These are phyloP conservation scores for Bradypodion pumilum DNA, from an alignment of 2,797 vertebrate species.

Conservation along the genomic window DNA sequence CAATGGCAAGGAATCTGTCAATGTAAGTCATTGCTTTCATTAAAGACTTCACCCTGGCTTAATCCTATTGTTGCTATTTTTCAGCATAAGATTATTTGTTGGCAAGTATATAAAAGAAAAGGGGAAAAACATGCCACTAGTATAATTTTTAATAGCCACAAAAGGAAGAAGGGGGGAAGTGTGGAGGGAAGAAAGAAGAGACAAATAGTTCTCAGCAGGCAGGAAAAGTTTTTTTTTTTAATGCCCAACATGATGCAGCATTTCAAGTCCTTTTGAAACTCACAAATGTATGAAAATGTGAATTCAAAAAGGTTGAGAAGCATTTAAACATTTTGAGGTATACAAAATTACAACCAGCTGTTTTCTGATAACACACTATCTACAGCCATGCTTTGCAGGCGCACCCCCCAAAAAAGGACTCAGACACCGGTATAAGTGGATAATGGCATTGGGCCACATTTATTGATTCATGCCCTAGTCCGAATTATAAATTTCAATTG, in stretches of 20 bases:
- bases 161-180: neutral
- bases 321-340: neutral
- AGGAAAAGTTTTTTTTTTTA: too few relatives aligned
- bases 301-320: neutral
- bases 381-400: neutral
- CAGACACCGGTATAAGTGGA: too few relatives aligned
- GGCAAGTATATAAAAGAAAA: neutral
- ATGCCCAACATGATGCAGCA: neutral
- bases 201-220: neutral
- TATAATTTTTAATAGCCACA: neutral
- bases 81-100: neutral
- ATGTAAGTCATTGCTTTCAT: slow-evolving; percentile 81
- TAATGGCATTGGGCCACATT: too few relatives aligned
- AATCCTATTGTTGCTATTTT: neutral
- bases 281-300: neutral
- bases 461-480: too few relatives aligned
- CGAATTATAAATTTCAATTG: too few relatives aligned
- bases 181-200: neutral
- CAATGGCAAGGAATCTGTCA: slow-evolving; percentile 92
- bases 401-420: too few relatives aligned
- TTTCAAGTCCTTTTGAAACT: neutral
- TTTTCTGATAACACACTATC: neutral
- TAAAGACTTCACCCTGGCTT: neutral
- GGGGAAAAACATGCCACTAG: too few relatives aligned
- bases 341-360: neutral